A percentile compares a stretch with the other conserved stretches of the same genome.
phyloP scores from a whole-genome alignment of 2,797 vertebrate species.

The Falco concolor region DNA sequence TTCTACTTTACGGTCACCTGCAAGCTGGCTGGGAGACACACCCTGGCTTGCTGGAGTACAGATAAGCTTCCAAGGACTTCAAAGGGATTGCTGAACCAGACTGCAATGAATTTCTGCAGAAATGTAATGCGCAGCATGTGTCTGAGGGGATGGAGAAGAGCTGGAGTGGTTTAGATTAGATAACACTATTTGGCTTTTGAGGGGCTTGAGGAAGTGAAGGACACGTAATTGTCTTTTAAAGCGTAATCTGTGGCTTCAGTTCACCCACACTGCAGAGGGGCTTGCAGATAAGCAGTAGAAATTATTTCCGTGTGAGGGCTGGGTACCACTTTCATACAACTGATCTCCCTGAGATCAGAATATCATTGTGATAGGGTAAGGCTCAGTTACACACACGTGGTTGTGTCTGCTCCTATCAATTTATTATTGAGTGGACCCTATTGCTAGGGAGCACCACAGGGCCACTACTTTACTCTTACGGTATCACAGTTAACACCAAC shows the following conservation, averaged over 20 bases:
- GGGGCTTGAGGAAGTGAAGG: constrained; percentile 36
- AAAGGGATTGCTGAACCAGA: constrained; percentile 56
- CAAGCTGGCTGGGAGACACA: constrained; percentile 19
- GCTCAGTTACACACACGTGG: neutral
- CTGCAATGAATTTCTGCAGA: constrained; percentile 65
- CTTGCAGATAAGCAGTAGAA: neutral
- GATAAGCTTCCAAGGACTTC: constrained; percentile 61
- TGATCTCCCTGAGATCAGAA: neutral
- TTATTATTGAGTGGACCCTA: neutral
- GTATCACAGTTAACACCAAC: neutral
- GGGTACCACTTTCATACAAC: neutral
- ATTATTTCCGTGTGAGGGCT: neutral
- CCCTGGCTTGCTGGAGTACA: constrained; percentile 22
- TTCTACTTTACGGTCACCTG: constrained; percentile 21
- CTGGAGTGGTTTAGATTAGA: constrained; percentile 59
- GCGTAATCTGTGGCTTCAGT: constrained; percentile 8
- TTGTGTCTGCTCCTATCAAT: neutral
- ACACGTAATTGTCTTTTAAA: constrained; percentile 41
- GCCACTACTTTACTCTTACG: neutral
- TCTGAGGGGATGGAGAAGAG: constrained; percentile 34
- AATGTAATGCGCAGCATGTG: constrained; percentile 72
- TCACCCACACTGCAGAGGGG: neutral
- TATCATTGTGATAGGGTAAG: neutral
- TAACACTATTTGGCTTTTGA: constrained; percentile 48
- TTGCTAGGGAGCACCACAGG: neutral